These are phyloP conservation scores for Leucania comma DNA, from an alignment of 2,888 invertebrate genomes.

Conservation along the genomic window DNA sequence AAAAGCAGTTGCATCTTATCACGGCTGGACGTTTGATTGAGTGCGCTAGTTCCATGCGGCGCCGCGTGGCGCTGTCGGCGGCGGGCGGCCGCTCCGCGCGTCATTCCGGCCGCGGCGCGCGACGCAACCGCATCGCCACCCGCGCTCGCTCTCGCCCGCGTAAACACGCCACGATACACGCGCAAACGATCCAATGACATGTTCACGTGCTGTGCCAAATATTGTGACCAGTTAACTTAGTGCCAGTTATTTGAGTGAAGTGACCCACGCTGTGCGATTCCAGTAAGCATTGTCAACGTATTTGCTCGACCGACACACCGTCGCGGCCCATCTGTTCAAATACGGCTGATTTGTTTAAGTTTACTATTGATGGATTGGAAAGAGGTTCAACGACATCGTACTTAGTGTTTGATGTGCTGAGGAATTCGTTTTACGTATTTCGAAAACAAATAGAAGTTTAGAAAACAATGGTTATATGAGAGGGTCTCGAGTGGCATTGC, in stretches of 20 bases:
- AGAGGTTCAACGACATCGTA: slow-evolving; percentile 80
- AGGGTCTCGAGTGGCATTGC: slow-evolving; percentile 78
- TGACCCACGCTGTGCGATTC: slow-evolving; percentile 71
- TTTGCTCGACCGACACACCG: slow-evolving; percentile 72
- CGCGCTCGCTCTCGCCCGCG: slow-evolving; percentile 73
- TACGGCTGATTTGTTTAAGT: slow-evolving; percentile 82
- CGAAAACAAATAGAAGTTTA: slow-evolving; percentile 85
- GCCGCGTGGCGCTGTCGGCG: slow-evolving; percentile 74
- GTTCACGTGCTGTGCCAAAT: slow-evolving; percentile 82
- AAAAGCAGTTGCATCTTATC: slow-evolving; percentile 77
- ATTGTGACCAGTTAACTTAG: slow-evolving; percentile 78
- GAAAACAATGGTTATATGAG: slow-evolving; percentile 86
- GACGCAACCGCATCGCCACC: slow-evolving; percentile 79
- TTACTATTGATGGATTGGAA: slow-evolving; percentile 86
- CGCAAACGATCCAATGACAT: slow-evolving; percentile 64
- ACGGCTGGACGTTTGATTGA: slow-evolving; percentile 81
- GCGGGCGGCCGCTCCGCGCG: slow-evolving; percentile 79
- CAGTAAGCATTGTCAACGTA: slow-evolving; percentile 64
- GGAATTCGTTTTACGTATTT: slow-evolving; percentile 87
- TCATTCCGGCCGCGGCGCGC: slow-evolving; percentile 89
- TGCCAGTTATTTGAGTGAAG: slow-evolving; percentile 80
- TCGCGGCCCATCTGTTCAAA: slow-evolving; percentile 83
- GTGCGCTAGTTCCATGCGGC: slow-evolving; percentile 71
- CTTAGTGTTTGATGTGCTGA: slow-evolving; percentile 83
- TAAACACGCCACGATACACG: slow-evolving; percentile 75